Evolutionary conservation across 2,888 invertebrate genomes (phyloP).

Genomic region (Drosophila kambysellisi): DNA sequence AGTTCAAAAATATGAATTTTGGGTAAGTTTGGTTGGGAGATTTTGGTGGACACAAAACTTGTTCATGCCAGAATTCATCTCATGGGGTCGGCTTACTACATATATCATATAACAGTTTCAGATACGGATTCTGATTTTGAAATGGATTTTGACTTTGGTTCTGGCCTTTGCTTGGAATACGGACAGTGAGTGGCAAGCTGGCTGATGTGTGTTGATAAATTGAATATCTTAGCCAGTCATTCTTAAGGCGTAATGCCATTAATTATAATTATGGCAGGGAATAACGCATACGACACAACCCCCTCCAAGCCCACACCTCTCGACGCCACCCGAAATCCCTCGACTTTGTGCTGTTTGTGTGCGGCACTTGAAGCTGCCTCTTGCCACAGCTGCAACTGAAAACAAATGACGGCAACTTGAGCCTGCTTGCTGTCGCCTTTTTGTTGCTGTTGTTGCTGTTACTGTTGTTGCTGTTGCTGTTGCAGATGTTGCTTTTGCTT

Average conservation of each 20-base stretch:
- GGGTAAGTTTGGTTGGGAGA: not conserved
- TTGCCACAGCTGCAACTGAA: conserved; percentile 25
- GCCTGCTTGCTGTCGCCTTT: conserved; percentile 28
- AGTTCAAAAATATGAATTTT: not conserved
- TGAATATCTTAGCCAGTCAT: conserved; percentile 57
- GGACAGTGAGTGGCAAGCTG: conserved; percentile 1
- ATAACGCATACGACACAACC: conserved; percentile 59
- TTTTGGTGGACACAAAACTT: not conserved
- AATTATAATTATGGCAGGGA: conserved; percentile 60
- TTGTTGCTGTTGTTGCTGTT: not conserved
- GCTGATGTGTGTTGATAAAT: conserved; percentile 57
- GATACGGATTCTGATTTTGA: not conserved
- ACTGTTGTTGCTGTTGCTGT: not conserved
- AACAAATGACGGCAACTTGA: conserved; percentile 44
- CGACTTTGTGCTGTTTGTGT: conserved; percentile 3
- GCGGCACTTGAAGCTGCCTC: conserved; percentile 22
- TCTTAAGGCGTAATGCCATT: conserved; percentile 63
- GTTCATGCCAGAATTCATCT: not conserved
- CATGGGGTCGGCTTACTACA: not conserved
- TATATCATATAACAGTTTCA: not conserved
- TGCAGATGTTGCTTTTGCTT: conserved; percentile 5
- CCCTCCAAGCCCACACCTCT: conserved; percentile 28
- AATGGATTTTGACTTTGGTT: not conserved
- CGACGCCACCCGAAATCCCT: conserved; percentile 1
- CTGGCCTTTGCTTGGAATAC: not conserved